Conservation (phyloP, 2,888 invertebrate genomes). For the Hipparchia semele region DNA sequence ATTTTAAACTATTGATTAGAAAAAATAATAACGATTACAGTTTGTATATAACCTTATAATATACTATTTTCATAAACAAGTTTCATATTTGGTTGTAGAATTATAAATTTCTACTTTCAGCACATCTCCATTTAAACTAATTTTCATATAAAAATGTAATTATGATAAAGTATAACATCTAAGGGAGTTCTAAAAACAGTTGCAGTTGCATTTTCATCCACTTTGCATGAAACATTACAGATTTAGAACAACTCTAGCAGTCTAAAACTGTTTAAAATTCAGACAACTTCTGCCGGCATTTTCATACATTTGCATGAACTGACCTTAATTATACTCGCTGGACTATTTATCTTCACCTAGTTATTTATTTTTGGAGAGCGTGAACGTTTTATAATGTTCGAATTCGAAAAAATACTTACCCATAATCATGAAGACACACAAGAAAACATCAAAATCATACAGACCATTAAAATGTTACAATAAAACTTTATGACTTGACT, state of each 20-base stretch:
- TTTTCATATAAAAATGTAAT: constrained; percentile 14
- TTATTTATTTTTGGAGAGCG: not conserved
- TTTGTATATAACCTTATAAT: too few relatives aligned
- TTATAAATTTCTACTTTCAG: not conserved
- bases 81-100: not conserved
- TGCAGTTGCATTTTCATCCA: constrained; percentile 20
- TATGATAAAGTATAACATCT: not conserved
- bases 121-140: not conserved
- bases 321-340: constrained; percentile 95
- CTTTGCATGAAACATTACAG: constrained; percentile 22
- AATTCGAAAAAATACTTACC: too few relatives aligned
- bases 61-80: too few relatives aligned
- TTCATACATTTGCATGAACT: constrained; percentile 41
- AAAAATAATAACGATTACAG: too few relatives aligned
- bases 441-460: too few relatives aligned
- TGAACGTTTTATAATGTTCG: not conserved
- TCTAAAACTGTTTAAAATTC: constrained; percentile 23
- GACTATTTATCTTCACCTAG: constrained; percentile 90
- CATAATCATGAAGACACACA: too few relatives aligned
- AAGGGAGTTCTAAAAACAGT: constrained; percentile 9
- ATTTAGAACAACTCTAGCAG: constrained; percentile 23
- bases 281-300: constrained; percentile 17
- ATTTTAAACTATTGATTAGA: too few relatives aligned
- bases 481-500: too few relatives aligned
- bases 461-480: too few relatives aligned